phyloP scores from a whole-genome alignment of 2,797 vertebrate species.

The Gouania willdenowi region DNA sequence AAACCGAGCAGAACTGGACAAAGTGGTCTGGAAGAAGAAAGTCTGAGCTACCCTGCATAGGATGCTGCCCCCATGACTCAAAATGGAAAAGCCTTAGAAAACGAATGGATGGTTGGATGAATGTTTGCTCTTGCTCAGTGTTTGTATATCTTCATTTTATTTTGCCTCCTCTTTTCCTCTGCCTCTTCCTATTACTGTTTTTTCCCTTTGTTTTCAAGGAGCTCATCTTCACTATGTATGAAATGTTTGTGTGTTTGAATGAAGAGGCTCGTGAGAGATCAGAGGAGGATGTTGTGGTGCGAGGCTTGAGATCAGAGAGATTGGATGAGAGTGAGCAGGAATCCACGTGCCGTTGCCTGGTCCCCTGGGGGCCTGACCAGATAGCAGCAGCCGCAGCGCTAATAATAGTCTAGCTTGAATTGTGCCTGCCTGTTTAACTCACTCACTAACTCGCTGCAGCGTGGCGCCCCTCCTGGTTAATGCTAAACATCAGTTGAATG shows the following conservation, averaged over 20 bases:
- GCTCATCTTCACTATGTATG: constrained; percentile 1
- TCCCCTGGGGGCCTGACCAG: constrained; percentile 22
- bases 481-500: constrained; percentile 5
- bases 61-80: too few species aligned
- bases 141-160: too few species aligned
- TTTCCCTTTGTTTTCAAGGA: constrained; percentile 4
- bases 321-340: constrained; percentile 6
- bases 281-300: background rate
- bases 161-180: too few species aligned
- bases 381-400: constrained; percentile 27
- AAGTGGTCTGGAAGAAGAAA: too few species aligned
- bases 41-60: too few species aligned
- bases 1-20: too few species aligned
- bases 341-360: constrained; percentile 47
- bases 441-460: constrained; percentile 20
- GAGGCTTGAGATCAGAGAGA: constrained; percentile 27
- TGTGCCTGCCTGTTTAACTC: constrained; percentile 24
- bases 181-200: too few species aligned
- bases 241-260: constrained; percentile 18
- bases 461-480: constrained; percentile 13
- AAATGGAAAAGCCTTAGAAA: too few species aligned
- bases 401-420: constrained; percentile 51
- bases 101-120: too few species aligned
- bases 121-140: too few species aligned
- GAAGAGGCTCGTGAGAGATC: constrained; percentile 15